phyloP scores from a whole-genome alignment of 2,797 vertebrate genomes.

The Myotis pilosus region DNA sequence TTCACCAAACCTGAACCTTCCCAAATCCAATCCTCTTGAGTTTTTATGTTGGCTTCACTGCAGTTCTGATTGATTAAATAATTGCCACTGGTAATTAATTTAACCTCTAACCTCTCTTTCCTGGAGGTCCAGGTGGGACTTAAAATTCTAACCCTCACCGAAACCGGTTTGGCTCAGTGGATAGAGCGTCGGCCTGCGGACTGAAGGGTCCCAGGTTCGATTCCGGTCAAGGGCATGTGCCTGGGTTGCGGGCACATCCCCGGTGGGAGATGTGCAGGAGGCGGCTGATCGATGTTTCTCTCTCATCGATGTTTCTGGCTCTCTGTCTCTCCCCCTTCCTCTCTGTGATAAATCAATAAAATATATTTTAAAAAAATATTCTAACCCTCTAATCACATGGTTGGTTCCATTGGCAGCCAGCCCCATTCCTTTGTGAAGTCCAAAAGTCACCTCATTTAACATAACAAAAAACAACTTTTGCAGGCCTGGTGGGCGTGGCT shows the following conservation, averaged over 20 bases:
- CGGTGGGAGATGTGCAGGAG: too few species aligned
- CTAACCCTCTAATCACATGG: not conserved
- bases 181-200: too few species aligned
- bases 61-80: not conserved
- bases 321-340: too few species aligned
- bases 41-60: not conserved
- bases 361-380: too few species aligned
- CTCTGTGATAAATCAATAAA: too few species aligned
- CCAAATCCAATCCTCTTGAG: not conserved
- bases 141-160: not conserved
- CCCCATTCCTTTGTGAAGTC: not conserved
- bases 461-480: not conserved
- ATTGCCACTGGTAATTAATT: not conserved
- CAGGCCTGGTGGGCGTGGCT: not conserved
- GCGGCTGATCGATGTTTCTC: too few species aligned
- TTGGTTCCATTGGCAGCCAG: not conserved
- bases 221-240: too few species aligned
- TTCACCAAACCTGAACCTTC: not conserved
- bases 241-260: too few species aligned
- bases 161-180: too few species aligned
- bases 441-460: not conserved
- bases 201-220: too few species aligned
- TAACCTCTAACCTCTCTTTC: not conserved
- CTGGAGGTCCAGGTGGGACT: not conserved
- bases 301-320: too few species aligned